Evolutionary conservation across 1,140 invertebrate genomes (phyloP).

Genomic region (Zaprionus capensis): DNA sequence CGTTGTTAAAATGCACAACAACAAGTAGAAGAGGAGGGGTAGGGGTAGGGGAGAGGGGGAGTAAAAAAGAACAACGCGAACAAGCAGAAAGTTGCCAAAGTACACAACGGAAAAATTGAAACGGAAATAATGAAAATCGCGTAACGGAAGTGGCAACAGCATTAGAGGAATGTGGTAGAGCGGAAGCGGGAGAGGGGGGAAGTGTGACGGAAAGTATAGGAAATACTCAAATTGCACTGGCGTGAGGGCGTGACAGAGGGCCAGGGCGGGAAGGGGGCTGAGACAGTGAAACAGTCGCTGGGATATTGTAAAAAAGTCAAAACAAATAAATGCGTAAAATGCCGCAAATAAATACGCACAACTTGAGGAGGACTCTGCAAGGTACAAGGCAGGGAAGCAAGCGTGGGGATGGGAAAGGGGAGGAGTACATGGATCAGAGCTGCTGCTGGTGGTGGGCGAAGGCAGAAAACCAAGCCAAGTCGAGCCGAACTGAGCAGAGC

Average conservation of each 20-base stretch:
- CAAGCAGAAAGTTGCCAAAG: conserved; percentile 58
- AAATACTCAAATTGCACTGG: conserved; percentile 39
- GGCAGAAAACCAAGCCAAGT: conserved; percentile 10
- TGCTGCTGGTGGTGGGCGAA: neutral
- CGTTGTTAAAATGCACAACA: conserved; percentile 75
- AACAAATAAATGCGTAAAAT: conserved; percentile 84
- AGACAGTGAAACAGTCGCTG: conserved; percentile 5
- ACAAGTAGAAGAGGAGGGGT: neutral
- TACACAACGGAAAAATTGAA: conserved; percentile 80
- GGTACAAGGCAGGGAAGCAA: neutral
- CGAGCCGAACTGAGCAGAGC: neutral
- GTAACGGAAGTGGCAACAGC: conserved; percentile 81
- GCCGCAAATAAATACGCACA: conserved; percentile 79
- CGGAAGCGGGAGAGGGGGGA: neutral
- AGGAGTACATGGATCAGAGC: neutral
- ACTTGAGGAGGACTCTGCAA: conserved; percentile 20
- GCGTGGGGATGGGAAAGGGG: neutral
- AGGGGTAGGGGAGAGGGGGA: neutral
- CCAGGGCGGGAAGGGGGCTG: neutral
- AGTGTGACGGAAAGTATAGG: conserved; percentile 21
- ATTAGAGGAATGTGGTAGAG: conserved; percentile 47
- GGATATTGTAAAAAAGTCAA: conserved; percentile 63
- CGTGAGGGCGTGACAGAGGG: conserved; percentile 8
- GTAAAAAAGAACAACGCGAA: conserved; percentile 18
- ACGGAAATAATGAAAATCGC: conserved; percentile 83